Evolutionary conservation across 2,797 vertebrate species (phyloP).

Genomic region (Urophycis tenuis): DNA sequence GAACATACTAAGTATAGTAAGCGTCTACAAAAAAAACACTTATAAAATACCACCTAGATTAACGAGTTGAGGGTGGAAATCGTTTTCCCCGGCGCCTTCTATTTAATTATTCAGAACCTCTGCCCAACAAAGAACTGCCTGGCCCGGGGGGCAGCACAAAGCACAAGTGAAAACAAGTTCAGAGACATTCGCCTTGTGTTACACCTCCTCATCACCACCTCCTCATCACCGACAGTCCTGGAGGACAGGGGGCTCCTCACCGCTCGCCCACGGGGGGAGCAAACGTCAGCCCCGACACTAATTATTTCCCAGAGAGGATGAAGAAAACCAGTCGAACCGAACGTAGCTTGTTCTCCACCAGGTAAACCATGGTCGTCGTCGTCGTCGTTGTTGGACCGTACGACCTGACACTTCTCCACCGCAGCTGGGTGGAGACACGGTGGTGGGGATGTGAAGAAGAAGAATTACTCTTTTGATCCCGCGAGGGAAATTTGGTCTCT

Average conservation of each 20-base stretch:
- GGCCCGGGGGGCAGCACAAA: constrained; percentile 12
- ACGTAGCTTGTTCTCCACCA: background rate
- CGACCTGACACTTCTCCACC: background rate
- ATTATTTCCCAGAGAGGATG: constrained; percentile 26
- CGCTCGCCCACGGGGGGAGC: background rate
- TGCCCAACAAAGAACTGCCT: background rate
- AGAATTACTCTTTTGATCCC: background rate
- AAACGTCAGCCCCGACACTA: constrained; percentile 14
- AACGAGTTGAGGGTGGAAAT: background rate
- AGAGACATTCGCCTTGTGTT: constrained; percentile 47
- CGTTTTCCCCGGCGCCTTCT: background rate
- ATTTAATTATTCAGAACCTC: background rate
- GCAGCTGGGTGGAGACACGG: background rate
- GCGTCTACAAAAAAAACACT: background rate
- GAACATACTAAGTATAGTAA: background rate
- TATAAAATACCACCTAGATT: background rate
- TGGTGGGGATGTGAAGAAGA: too few species aligned
- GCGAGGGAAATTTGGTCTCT: too few species aligned
- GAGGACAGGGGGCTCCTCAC: too few species aligned
- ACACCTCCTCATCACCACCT: constrained; percentile 20
- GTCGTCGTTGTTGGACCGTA: background rate
- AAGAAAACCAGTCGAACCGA: constrained; percentile 29
- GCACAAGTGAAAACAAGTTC: constrained; percentile 54
- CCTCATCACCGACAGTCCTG: too few species aligned
- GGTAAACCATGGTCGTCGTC: too few species aligned